phyloP scores from a whole-genome alignment of 2,113 vertebrate species.

The Chlorodrepanis virens region DNA sequence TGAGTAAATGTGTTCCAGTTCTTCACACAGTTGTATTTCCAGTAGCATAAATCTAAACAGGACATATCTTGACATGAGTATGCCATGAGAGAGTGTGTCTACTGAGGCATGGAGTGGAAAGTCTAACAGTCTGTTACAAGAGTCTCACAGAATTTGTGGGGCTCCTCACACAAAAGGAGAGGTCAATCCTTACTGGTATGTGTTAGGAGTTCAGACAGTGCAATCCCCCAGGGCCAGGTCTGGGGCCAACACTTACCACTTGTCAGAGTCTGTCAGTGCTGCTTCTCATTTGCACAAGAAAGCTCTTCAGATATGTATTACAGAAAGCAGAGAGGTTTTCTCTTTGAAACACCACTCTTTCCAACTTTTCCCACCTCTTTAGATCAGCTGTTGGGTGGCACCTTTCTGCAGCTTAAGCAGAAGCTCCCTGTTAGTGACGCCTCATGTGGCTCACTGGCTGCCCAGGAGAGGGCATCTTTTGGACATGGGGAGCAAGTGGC shows the following conservation, averaged over 20 bases:
- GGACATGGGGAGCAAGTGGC: background rate
- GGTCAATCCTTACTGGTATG: accelerated
- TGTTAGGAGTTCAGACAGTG: background rate
- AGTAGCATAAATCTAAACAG: background rate
- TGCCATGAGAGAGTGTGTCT: background rate
- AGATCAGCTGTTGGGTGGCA: background rate
- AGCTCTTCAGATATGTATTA: background rate
- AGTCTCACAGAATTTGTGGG: background rate
- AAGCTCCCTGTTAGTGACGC: background rate
- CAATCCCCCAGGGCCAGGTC: background rate
- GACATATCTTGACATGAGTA: background rate
- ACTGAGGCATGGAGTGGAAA: background rate
- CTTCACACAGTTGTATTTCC: background rate
- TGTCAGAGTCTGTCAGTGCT: background rate
- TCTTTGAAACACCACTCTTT: background rate
- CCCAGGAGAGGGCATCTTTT: slow-evolving; percentile 32
- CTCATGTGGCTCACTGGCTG: background rate
- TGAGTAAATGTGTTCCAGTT: background rate
- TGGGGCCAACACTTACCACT: background rate
- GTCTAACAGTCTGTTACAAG: background rate
- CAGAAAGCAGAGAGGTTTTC: background rate
- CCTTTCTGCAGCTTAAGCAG: background rate
- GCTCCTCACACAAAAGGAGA: background rate
- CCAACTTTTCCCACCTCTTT: background rate
- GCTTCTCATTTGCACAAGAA: background rate